Conservation (phyloP, 2,888 invertebrate species). For the Pasiphila rectangulata region DNA sequence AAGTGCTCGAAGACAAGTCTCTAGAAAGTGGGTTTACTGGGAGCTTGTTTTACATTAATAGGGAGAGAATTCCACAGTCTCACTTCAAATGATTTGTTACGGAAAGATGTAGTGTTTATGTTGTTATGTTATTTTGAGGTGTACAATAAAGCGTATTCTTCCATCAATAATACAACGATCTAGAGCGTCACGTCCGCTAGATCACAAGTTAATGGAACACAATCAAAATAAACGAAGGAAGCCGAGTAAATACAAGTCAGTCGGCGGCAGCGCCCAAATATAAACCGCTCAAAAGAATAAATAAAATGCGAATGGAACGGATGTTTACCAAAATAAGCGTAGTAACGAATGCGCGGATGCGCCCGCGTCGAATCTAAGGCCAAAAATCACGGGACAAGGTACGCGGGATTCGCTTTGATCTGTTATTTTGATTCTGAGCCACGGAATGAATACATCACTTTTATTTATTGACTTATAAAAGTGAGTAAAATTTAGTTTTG, state of each 20-base stretch:
- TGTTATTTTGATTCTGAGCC: slow-evolving; percentile 14
- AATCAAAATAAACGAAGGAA: slow-evolving; percentile 1
- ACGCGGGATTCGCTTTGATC: slow-evolving; percentile 20
- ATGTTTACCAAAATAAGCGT: slow-evolving; percentile 35
- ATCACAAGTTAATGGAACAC: neutral
- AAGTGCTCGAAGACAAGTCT: too few relatives aligned
- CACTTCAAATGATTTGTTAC: too few relatives aligned
- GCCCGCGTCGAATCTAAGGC: slow-evolving; percentile 6
- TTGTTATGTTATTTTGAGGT: too few relatives aligned
- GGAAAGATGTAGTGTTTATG: too few relatives aligned
- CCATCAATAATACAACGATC: neutral
- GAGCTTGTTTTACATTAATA: too few relatives aligned
- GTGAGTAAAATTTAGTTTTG: too few relatives aligned
- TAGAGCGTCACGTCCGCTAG: neutral
- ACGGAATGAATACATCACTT: slow-evolving; percentile 9
- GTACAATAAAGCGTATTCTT: too few relatives aligned
- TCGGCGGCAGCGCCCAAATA: slow-evolving; percentile 13
- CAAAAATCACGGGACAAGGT: neutral
- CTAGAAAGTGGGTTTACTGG: too few relatives aligned
- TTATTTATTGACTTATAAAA: neutral
- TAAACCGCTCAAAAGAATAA: slow-evolving; percentile 20
- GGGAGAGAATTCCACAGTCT: too few relatives aligned
- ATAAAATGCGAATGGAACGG: slow-evolving; percentile 25
- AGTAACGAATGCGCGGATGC: slow-evolving; percentile 31
- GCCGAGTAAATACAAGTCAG: slow-evolving; percentile 1